Conservation (phyloP, 2,888 invertebrate genomes). For the Pedicia rivosa region DNA sequence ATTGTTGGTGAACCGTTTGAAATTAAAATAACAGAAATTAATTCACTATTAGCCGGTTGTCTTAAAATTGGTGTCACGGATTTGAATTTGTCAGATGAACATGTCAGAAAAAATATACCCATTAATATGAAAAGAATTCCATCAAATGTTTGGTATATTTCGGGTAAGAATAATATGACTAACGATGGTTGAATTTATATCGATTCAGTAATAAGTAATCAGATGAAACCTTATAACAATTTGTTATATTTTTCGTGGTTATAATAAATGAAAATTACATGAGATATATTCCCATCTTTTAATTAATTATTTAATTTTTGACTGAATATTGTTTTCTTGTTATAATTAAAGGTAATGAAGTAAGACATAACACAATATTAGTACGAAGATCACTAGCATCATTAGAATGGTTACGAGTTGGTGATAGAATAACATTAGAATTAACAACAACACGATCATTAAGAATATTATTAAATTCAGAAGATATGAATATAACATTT, state of each 20-base stretch:
- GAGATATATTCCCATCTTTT: too few species aligned
- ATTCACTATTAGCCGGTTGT: constrained; percentile 33
- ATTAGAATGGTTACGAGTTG: constrained; percentile 66
- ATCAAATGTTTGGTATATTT: constrained; percentile 36
- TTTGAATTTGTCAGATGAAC: constrained; percentile 43
- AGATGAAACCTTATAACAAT: too few species aligned
- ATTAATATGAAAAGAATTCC: constrained; percentile 46
- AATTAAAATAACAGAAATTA: constrained; percentile 26
- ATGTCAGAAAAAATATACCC: constrained; percentile 47
- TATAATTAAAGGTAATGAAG: too few species aligned
- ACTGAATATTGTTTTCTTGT: too few species aligned
- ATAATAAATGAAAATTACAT: too few species aligned
- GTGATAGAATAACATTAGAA: constrained; percentile 62
- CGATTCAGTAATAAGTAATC: too few species aligned
- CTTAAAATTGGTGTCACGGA: constrained; percentile 67
- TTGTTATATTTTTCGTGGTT: too few species aligned
- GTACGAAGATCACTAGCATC: constrained; percentile 46
- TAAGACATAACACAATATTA: constrained; percentile 47
- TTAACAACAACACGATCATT: constrained; percentile 51
- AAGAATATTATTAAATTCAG: constrained; percentile 64
- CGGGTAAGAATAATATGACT: too few species aligned
- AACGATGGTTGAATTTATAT: too few species aligned
- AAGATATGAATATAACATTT: constrained; percentile 60
- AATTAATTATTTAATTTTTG: too few species aligned
- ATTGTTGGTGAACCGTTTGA: constrained; percentile 29